A percentile compares a stretch with the other conserved stretches of the same genome.
phyloP scores from a whole-genome alignment of 2,113 vertebrate species.

The Zosterops pallidus region DNA sequence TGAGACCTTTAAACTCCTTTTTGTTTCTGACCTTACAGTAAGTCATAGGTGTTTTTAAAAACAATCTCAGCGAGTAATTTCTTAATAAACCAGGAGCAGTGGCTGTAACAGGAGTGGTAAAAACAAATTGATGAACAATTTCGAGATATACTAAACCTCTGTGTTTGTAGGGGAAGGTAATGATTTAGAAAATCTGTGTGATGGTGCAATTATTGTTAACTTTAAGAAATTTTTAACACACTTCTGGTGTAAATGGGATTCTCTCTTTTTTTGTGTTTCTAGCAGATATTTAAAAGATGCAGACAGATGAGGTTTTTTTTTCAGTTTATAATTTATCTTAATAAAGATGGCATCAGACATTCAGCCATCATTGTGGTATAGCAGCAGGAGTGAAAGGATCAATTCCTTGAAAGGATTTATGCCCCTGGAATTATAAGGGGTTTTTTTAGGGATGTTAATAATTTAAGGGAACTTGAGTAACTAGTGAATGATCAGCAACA shows the following conservation, averaged over 20 bases:
- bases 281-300: constrained; percentile 63
- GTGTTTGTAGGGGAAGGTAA: constrained; percentile 68
- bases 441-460: background rate
- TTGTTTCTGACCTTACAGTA: constrained; percentile 27
- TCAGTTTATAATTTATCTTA: background rate
- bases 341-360: constrained; percentile 10
- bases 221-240: constrained; percentile 55
- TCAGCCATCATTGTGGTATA: background rate
- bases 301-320: background rate
- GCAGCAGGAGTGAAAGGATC: constrained; percentile 20
- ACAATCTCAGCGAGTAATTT: constrained; percentile 39
- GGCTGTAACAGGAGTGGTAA: background rate
- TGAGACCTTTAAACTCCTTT: background rate
- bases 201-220: constrained; percentile 67
- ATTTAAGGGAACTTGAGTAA: constrained; percentile 4
- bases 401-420: background rate
- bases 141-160: background rate
- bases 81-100: constrained; percentile 14
- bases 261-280: constrained; percentile 58
- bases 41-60: constrained; percentile 33
- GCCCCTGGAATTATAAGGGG: background rate
- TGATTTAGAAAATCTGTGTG: constrained; percentile 68
- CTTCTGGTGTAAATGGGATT: constrained; percentile 54
- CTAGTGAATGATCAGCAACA: constrained; percentile 39
- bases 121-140: constrained; percentile 22